Conservation (phyloP, 1,140 invertebrate genomes). For the Mactra quadrangularis region DNA sequence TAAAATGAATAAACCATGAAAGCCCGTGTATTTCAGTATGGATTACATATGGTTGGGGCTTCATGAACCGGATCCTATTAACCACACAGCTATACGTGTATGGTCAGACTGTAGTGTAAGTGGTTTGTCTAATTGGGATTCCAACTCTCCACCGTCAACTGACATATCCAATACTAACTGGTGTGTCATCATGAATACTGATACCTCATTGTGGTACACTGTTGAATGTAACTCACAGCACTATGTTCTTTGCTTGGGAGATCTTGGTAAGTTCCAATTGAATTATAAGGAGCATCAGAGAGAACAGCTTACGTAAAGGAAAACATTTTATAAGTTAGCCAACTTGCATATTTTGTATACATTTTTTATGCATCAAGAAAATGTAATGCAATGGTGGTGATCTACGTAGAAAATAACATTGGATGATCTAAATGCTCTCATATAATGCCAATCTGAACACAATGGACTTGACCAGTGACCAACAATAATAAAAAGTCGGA, state of each 20-base stretch:
- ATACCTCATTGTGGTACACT: constrained; percentile 26
- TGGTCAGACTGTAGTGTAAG: constrained; percentile 24
- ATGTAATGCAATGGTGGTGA: background rate
- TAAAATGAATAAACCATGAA: too few relatives aligned
- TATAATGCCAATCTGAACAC: too few relatives aligned
- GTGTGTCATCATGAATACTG: constrained; percentile 15
- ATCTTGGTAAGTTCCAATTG: background rate
- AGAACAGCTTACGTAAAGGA: background rate
- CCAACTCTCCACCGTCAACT: constrained; percentile 3
- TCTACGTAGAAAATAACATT: background rate
- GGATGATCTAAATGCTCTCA: too few relatives aligned
- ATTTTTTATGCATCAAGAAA: background rate
- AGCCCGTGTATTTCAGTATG: constrained; percentile 16
- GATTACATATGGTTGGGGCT: constrained; percentile 24
- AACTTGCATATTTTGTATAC: background rate
- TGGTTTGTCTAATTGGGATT: constrained; percentile 7
- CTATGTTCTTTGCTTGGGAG: constrained; percentile 11
- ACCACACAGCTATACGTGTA: constrained; percentile 20
- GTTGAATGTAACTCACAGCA: background rate
- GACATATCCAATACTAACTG: background rate
- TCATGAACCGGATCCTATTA: constrained; percentile 30
- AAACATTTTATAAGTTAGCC: background rate
- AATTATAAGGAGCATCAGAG: background rate
- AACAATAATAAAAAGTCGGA: too few relatives aligned
- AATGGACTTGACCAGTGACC: too few relatives aligned